These are phyloP conservation scores for Cryptotis parvus DNA, from an alignment of 2,113 vertebrate species.

Conservation along the genomic window DNA sequence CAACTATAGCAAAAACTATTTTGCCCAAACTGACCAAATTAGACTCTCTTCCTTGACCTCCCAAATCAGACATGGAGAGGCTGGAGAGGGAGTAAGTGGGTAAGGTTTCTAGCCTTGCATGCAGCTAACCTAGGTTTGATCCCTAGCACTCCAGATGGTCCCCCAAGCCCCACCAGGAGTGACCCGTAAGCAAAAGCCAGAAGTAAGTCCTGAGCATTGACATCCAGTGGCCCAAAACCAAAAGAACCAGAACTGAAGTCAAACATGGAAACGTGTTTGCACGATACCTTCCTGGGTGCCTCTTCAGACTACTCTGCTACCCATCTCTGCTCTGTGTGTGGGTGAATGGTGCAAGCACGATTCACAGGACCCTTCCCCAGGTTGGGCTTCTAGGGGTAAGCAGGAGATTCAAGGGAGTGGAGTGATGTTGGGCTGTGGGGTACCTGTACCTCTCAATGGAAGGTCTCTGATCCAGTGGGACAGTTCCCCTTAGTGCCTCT, in stretches of 20 bases:
- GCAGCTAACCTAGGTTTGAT: too few species aligned
- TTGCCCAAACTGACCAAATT: slow-evolving; percentile 54
- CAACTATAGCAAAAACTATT: slow-evolving; percentile 57
- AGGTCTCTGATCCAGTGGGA: background rate
- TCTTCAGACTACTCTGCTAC: background rate
- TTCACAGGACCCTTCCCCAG: background rate
- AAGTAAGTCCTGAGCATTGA: too few species aligned
- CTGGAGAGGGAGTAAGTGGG: too few species aligned
- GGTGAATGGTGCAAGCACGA: background rate
- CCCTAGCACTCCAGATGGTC: too few species aligned
- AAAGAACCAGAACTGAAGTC: background rate
- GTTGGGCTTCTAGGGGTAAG: background rate
- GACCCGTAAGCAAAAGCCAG: too few species aligned
- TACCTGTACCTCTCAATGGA: background rate
- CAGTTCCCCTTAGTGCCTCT: background rate
- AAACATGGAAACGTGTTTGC: slow-evolving; percentile 21
- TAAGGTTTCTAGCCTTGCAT: too few species aligned
- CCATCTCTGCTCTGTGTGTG: background rate
- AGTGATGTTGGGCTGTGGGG: background rate
- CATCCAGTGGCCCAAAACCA: too few species aligned
- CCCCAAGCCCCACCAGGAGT: too few species aligned
- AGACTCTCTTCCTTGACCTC: slow-evolving; percentile 17
- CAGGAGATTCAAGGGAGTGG: background rate
- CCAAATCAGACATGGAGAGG: slow-evolving; percentile 27
- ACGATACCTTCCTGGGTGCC: background rate